phyloP scores from a whole-genome alignment of 1,140 invertebrate genomes.

The Cherax destructor region DNA sequence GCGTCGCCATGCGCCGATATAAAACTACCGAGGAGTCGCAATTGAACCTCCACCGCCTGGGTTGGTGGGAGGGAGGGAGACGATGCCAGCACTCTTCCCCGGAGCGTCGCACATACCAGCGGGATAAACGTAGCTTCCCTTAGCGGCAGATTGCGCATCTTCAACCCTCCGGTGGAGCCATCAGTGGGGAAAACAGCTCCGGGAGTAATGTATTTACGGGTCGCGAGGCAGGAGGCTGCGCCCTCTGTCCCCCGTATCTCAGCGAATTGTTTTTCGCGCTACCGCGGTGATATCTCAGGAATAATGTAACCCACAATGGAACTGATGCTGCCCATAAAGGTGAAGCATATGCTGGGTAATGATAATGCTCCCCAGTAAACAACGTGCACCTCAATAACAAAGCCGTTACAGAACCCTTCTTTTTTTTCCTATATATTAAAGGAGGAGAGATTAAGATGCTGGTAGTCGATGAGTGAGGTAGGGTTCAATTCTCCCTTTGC shows the following conservation, averaged over 20 bases:
- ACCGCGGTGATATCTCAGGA: conserved; percentile 49
- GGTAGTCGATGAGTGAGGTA: conserved; percentile 8
- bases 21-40: conserved; percentile 31
- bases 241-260: conserved; percentile 22
- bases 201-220: conserved; percentile 40
- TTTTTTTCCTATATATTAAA: too few relatives aligned
- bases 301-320: conserved; percentile 37
- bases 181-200: conserved; percentile 18
- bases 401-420: conserved; percentile 26
- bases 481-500: not conserved
- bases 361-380: conserved; percentile 57
- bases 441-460: not conserved
- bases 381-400: conserved; percentile 55
- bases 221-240: not conserved
- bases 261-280: conserved; percentile 46
- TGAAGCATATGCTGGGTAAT: conserved; percentile 56
- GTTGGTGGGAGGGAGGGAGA: too few relatives aligned
- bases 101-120: conserved; percentile 18
- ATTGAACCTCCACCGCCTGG: not conserved
- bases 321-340: conserved; percentile 57
- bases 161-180: not conserved
- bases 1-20: conserved; percentile 18
- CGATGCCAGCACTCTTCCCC: not conserved
- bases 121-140: conserved; percentile 42
- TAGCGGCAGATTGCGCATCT: conserved; percentile 32